Evolutionary conservation across 2,888 invertebrate species (phyloP).

Genomic region (Diplazon laetatorius): DNA sequence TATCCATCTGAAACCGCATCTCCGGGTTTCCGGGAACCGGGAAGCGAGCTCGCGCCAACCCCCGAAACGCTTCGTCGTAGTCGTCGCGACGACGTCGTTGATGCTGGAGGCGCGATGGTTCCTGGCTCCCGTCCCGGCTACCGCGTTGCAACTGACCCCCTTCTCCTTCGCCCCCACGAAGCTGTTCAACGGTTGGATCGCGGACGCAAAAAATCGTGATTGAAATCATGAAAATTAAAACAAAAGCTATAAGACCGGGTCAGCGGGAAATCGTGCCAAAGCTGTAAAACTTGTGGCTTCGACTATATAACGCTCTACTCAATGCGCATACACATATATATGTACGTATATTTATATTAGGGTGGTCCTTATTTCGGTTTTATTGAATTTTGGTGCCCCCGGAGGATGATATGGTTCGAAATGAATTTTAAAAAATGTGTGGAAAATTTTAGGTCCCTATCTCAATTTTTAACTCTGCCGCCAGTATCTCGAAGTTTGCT

Average conservation of each 20-base stretch:
- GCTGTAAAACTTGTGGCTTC: slow-evolving; percentile 71
- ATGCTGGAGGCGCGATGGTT: slow-evolving; percentile 31
- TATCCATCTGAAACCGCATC: slow-evolving; percentile 59
- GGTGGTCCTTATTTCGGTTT: too few species aligned
- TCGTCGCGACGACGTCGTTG: slow-evolving; percentile 58
- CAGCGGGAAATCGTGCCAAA: slow-evolving; percentile 72
- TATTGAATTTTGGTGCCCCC: too few species aligned
- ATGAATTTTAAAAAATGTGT: too few species aligned
- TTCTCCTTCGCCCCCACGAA: slow-evolving; percentile 24
- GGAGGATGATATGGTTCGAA: too few species aligned
- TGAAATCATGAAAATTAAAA: slow-evolving; percentile 75
- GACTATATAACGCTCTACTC: slow-evolving; percentile 41
- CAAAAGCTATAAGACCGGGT: slow-evolving; percentile 61
- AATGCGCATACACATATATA: background rate
- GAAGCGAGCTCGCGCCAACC: slow-evolving; percentile 35
- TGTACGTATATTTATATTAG: background rate
- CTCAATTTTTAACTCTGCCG: too few species aligned
- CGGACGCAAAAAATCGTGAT: slow-evolving; percentile 72
- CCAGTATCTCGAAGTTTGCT: too few species aligned
- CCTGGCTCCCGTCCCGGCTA: slow-evolving; percentile 61
- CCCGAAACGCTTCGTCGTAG: slow-evolving; percentile 48
- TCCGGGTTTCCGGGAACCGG: slow-evolving; percentile 37
- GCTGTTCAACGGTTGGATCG: slow-evolving; percentile 31
- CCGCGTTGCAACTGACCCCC: slow-evolving; percentile 23
- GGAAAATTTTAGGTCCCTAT: too few species aligned